Conservation (phyloP, 2,888 invertebrate species). For the Parochlus steinenii region DNA sequence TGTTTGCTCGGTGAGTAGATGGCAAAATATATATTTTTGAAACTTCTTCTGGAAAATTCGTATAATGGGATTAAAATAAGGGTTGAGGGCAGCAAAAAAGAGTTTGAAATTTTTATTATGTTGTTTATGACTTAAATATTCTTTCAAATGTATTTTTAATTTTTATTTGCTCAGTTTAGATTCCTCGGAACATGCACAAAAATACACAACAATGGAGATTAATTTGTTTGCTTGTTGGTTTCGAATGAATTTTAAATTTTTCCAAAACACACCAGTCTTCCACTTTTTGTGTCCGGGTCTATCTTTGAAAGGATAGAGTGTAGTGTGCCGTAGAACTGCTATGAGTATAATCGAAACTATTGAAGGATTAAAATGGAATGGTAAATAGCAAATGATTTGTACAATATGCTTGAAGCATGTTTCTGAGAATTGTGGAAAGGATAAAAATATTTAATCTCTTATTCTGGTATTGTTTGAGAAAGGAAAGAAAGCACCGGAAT, state of each 20-base stretch:
- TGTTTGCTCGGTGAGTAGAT: too few species aligned
- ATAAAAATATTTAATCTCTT: too few species aligned
- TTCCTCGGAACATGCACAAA: conserved; percentile 9
- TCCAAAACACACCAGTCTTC: too few species aligned
- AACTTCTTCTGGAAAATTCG: too few species aligned
- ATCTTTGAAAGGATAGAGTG: too few species aligned
- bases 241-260: too few species aligned
- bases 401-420: not conserved
- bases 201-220: conserved; percentile 11
- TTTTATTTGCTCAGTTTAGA: not conserved
- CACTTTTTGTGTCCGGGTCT: too few species aligned
- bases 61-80: conserved; percentile 12
- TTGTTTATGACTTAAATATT: conserved; percentile 12
- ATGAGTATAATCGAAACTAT: too few species aligned
- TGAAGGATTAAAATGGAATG: conserved; percentile 12
- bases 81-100: conserved; percentile 4
- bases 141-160: conserved; percentile 6
- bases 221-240: conserved; percentile 12
- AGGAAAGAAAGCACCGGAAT: too few species aligned
- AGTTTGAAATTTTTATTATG: conserved; percentile 3
- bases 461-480: too few species aligned
- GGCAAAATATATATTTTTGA: too few species aligned
- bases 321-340: too few species aligned
- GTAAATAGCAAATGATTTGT: not conserved
- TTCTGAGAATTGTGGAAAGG: conserved; percentile 7